These are phyloP conservation scores for Prunella fulvescens DNA, from an alignment of 2,113 vertebrate genomes.

Conservation along the genomic window DNA sequence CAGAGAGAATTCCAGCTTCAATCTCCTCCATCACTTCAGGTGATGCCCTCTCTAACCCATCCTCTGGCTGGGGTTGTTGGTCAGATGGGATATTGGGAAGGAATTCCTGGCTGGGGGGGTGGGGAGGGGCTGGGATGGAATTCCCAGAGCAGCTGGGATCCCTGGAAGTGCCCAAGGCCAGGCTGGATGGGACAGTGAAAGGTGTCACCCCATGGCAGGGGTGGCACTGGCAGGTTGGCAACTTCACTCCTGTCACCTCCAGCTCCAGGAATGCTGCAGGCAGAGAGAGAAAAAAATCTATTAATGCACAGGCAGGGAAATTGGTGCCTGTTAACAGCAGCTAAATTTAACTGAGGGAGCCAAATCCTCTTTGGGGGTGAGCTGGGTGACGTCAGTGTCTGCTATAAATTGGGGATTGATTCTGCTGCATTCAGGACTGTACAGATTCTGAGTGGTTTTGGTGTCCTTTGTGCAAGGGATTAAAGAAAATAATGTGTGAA, in stretches of 20 bases:
- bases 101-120: not conserved
- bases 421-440: not conserved
- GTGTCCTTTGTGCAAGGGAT: not conserved
- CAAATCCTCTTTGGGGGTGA: not conserved
- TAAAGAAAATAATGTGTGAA: not conserved
- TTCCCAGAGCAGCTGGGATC: not conserved
- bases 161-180: not conserved
- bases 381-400: not conserved
- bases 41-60: too few species aligned
- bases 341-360: conserved; percentile 25
- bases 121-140: not conserved
- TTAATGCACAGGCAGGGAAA: conserved; percentile 1
- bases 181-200: not conserved
- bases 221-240: not conserved
- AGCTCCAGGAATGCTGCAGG: not conserved
- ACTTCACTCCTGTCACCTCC: not conserved
- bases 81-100: not conserved
- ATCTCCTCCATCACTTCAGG: too few species aligned
- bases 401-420: not conserved
- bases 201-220: not conserved
- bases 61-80: too few species aligned
- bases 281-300: not conserved
- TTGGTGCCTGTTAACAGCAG: not conserved
- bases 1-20: too few species aligned
- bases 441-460: not conserved